Evolutionary conservation across 2,888 invertebrate genomes (phyloP).

Genomic region (Apotomis betuletana): DNA sequence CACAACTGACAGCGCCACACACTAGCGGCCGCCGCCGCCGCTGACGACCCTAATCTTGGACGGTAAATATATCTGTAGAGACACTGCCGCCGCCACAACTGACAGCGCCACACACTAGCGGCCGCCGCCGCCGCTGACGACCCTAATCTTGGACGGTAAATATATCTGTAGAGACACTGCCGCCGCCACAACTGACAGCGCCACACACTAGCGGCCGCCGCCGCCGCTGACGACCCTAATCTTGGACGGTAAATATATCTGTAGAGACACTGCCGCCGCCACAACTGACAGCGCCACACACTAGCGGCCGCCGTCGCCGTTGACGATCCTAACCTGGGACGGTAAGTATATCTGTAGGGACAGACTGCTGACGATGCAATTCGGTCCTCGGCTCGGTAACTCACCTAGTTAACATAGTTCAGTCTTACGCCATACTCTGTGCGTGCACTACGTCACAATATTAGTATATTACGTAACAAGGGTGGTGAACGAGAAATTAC

Average conservation of each 20-base stretch:
- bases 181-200: conserved; percentile 55
- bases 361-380: too few species aligned
- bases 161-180: not conserved
- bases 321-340: conserved; percentile 84
- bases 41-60: conserved; percentile 84
- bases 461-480: too few species aligned
- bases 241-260: conserved; percentile 86
- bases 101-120: conserved; percentile 78
- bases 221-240: conserved; percentile 64
- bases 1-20: conserved; percentile 78
- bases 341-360: conserved; percentile 69
- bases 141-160: conserved; percentile 87
- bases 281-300: conserved; percentile 78
- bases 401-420: too few species aligned
- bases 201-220: conserved; percentile 78
- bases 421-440: too few species aligned
- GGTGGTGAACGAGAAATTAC: too few species aligned
- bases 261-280: conserved; percentile 43
- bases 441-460: too few species aligned
- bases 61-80: conserved; percentile 73
- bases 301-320: conserved; percentile 63
- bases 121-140: conserved; percentile 65
- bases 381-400: too few species aligned
- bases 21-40: conserved; percentile 61
- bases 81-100: conserved; percentile 51